These are phyloP conservation scores for Crocidura indochinensis DNA, from an alignment of 2,797 vertebrate species.

Conservation along the genomic window DNA sequence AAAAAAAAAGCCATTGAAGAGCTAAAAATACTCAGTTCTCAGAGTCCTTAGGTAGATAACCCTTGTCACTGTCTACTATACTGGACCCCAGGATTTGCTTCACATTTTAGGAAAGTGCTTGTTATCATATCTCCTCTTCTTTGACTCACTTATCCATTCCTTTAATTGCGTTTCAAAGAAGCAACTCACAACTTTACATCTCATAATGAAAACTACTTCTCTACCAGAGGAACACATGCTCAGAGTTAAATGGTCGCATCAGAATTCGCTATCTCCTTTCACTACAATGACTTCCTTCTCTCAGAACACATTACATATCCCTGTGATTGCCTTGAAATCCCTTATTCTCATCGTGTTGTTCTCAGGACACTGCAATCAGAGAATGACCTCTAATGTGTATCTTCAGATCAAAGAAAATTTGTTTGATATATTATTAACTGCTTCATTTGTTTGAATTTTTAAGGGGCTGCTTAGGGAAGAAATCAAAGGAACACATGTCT, in stretches of 20 bases:
- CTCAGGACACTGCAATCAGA: not conserved
- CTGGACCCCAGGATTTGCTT: not conserved
- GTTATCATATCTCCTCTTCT: not conserved
- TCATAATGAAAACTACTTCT: not conserved
- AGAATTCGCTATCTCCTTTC: not conserved
- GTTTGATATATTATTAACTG: not conserved
- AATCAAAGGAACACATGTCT: conserved; percentile 4
- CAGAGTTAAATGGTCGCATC: conserved; percentile 6
- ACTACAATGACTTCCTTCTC: not conserved
- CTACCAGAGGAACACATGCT: not conserved
- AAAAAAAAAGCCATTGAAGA: not conserved
- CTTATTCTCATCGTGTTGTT: not conserved
- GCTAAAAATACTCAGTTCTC: conserved; percentile 28
- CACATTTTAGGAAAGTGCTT: not conserved
- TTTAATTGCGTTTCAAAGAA: not conserved
- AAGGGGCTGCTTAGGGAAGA: conserved; percentile 5
- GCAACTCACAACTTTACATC: too few species aligned
- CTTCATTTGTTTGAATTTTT: conserved; percentile 42
- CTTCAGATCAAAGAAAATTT: not conserved
- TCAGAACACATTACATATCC: not conserved
- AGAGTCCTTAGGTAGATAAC: not conserved
- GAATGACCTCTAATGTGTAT: not conserved
- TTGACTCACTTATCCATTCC: not conserved
- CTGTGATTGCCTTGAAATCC: not conserved
- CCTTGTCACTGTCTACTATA: not conserved